Conservation (phyloP, 2,888 invertebrate species). For the Amblyjoppa fuscipennis region DNA sequence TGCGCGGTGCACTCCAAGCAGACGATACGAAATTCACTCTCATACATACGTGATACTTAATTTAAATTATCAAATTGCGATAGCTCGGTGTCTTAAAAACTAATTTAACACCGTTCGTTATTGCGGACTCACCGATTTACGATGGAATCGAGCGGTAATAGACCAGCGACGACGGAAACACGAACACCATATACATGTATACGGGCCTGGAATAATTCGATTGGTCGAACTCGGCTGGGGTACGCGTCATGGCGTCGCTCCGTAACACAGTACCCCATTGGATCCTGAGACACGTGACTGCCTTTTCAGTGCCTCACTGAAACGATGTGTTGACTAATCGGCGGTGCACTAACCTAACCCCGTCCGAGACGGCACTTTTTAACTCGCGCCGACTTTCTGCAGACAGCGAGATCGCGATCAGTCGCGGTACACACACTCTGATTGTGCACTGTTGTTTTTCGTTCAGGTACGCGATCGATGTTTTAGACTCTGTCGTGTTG, state of each 20-base stretch:
- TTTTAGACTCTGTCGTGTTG: no score
- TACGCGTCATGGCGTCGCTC: slow-evolving; percentile 80
- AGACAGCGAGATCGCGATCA: not conserved
- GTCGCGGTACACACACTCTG: not conserved
- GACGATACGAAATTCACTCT: slow-evolving; percentile 80
- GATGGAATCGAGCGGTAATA: slow-evolving; percentile 70
- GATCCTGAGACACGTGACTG: slow-evolving; percentile 78
- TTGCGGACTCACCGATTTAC: slow-evolving; percentile 77
- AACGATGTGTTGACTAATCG: slow-evolving; percentile 68
- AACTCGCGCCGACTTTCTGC: not conserved
- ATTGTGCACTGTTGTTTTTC: not conserved
- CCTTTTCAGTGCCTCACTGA: slow-evolving; percentile 60
- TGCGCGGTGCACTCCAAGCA: slow-evolving; percentile 84
- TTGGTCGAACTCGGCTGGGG: slow-evolving; percentile 75
- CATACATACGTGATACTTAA: not conserved
- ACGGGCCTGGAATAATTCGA: slow-evolving; percentile 80
- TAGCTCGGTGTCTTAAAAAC: slow-evolving; percentile 57
- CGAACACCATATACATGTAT: slow-evolving; percentile 80
- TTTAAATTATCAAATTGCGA: slow-evolving; percentile 15
- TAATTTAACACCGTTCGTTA: slow-evolving; percentile 59
- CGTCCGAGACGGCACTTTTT: slow-evolving; percentile 32
- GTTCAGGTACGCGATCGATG: slow-evolving; percentile 18
- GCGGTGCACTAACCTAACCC: slow-evolving; percentile 70
- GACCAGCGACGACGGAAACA: slow-evolving; percentile 78
- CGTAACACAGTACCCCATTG: slow-evolving; percentile 73